Percentiles rank a stretch among this genome's conserved stretches.
Conservation (phyloP, 1,140 invertebrate genomes). For the Panagrolaimus sp. region DNA sequence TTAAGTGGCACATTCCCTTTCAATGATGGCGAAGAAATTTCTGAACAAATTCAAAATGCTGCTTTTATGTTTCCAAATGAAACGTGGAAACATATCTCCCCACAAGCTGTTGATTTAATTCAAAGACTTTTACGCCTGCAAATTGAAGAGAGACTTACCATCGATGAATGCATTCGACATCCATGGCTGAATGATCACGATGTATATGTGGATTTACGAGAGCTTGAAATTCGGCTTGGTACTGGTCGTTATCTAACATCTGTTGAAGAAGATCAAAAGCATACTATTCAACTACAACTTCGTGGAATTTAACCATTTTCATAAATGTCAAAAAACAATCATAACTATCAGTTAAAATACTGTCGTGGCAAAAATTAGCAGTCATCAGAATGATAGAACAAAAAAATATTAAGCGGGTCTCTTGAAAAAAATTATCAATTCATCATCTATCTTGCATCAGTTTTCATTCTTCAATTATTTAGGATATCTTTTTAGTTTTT, state of each 20-base stretch:
- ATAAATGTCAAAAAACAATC: not conserved
- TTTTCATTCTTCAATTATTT: too few relatives aligned
- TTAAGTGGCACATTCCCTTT: slow-evolving; percentile 96
- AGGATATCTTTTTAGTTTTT: too few relatives aligned
- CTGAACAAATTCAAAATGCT: slow-evolving; percentile 98
- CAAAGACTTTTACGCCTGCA: slow-evolving; percentile 70
- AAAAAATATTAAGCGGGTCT: too few relatives aligned
- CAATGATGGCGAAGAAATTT: slow-evolving; percentile 98
- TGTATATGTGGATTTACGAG: slow-evolving; percentile 41
- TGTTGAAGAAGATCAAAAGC: not conserved
- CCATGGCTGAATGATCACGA: slow-evolving; percentile 74
- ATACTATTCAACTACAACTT: not conserved
- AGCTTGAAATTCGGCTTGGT: slow-evolving; percentile 39
- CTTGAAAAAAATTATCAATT: too few relatives aligned
- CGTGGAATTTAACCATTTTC: not conserved
- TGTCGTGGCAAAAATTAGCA: too few relatives aligned
- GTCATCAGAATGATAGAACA: too few relatives aligned
- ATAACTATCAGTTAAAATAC: too few relatives aligned
- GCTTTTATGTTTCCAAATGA: slow-evolving; percentile 99
- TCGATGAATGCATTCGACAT: slow-evolving; percentile 89
- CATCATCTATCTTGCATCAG: too few relatives aligned
- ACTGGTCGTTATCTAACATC: slow-evolving; percentile 26
- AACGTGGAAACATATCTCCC: slow-evolving; percentile 93
- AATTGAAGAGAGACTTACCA: slow-evolving; percentile 63
- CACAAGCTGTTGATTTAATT: slow-evolving; percentile 90